These are phyloP conservation scores for Kryptolebias ocellatus DNA, from an alignment of 2,797 vertebrate species.

Conservation along the genomic window DNA sequence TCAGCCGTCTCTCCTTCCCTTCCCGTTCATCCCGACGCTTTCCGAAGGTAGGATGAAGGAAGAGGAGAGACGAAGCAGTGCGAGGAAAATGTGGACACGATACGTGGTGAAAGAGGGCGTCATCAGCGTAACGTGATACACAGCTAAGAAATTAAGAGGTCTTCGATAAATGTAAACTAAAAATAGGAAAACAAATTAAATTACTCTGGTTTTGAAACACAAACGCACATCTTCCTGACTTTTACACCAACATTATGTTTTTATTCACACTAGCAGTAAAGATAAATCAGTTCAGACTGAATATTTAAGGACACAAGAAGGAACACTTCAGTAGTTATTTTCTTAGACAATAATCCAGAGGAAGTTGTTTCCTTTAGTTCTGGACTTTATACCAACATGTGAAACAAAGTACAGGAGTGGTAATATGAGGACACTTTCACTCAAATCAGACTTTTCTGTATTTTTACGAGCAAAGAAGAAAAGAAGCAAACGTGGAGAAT, in stretches of 20 bases:
- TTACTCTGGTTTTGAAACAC: not conserved
- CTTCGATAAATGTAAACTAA: not conserved
- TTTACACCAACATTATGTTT: not conserved
- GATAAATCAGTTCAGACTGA: too few species aligned
- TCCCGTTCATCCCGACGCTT: slow-evolving; percentile 58
- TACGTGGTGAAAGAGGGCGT: slow-evolving; percentile 7
- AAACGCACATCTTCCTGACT: not conserved
- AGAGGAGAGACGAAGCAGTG: not conserved
- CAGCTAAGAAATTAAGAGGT: not conserved
- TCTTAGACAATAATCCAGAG: too few species aligned
- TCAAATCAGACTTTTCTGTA: too few species aligned
- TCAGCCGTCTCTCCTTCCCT: slow-evolving; percentile 68
- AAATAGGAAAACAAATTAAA: not conserved
- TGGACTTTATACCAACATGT: too few species aligned
- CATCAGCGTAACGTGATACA: slow-evolving; percentile 10
- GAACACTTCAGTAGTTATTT: too few species aligned
- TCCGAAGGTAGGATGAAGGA: slow-evolving; percentile 41
- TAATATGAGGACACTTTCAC: too few species aligned
- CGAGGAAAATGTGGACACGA: not conserved
- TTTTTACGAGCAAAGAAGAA: too few species aligned
- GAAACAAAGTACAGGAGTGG: too few species aligned
- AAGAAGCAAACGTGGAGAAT: too few species aligned
- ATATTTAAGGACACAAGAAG: too few species aligned
- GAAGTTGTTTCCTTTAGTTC: too few species aligned
- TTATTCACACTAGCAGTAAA: too few species aligned